These are phyloP conservation scores for Oenanthe melanoleuca DNA, from an alignment of 2,113 vertebrate genomes.

Conservation along the genomic window DNA sequence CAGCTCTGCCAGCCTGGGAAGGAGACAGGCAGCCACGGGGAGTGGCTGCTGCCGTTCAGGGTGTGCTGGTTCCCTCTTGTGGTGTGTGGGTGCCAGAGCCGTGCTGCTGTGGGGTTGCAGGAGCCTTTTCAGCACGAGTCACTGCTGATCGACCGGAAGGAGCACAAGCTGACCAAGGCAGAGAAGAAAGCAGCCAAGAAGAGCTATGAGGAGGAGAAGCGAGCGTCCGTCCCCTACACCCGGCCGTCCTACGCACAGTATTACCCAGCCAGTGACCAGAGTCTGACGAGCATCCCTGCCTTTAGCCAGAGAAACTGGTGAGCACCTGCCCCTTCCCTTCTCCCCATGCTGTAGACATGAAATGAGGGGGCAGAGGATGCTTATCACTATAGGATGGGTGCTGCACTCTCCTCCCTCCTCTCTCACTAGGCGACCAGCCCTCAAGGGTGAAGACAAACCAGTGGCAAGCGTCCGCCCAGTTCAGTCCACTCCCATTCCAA, in stretches of 20 bases:
- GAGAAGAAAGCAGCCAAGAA: constrained; percentile 99
- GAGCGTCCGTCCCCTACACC: constrained; percentile 94
- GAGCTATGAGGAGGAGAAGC: constrained; percentile 97
- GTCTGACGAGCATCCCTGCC: constrained; percentile 89
- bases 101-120: constrained; percentile 70
- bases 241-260: constrained; percentile 96
- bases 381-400: background rate
- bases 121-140: constrained; percentile 97
- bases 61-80: constrained; percentile 29
- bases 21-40: background rate
- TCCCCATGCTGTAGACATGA: fast-evolving
- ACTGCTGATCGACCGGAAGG: constrained; percentile 93
- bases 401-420: constrained; percentile 32
- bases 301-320: constrained; percentile 98
- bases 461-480: constrained; percentile 96
- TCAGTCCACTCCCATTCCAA: constrained; percentile 97
- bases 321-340: constrained; percentile 36
- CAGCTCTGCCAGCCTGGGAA: background rate
- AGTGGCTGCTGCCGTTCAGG: background rate
- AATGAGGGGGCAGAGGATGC: background rate
- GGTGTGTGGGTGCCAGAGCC: background rate
- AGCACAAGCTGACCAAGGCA: constrained; percentile 95
- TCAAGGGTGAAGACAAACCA: constrained; percentile 91
- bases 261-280: constrained; percentile 93
- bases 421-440: constrained; percentile 82